phyloP scores from a whole-genome alignment of 1,140 invertebrate genomes.

The Ganaspis sp. region DNA sequence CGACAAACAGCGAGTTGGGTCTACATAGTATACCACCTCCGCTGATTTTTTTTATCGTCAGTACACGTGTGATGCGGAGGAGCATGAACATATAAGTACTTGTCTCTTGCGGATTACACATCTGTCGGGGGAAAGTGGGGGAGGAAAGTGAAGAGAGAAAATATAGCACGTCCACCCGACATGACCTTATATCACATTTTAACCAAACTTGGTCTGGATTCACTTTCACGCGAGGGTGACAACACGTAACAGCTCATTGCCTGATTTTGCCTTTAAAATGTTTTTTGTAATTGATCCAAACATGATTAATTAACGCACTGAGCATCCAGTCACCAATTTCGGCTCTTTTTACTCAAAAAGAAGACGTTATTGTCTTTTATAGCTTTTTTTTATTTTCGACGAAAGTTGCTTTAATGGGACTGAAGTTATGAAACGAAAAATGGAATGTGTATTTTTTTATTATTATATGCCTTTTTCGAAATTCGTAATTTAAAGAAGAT shows the following conservation, averaged over 20 bases:
- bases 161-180: slow-evolving; percentile 14
- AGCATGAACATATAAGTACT: slow-evolving; percentile 45
- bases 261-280: neutral
- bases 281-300: slow-evolving; percentile 7
- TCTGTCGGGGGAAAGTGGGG: neutral
- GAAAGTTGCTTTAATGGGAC: neutral
- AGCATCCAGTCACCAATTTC: slow-evolving; percentile 44
- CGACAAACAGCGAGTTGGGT: neutral
- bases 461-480: no score
- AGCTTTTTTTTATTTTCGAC: neutral
- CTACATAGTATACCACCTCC: neutral
- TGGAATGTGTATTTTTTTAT: neutral
- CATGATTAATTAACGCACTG: slow-evolving; percentile 23
- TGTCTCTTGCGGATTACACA: slow-evolving; percentile 32
- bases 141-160: neutral
- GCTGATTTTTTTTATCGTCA: neutral
- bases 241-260: slow-evolving; percentile 12
- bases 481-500: no score
- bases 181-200: slow-evolving; percentile 33
- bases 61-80: no score
- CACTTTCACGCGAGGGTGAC: slow-evolving; percentile 42
- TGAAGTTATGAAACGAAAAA: neutral
- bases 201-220: slow-evolving; percentile 37
- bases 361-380: neutral
- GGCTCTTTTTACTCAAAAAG: neutral